phyloP scores from a whole-genome alignment of 2,113 vertebrate genomes.

The Columba janthina region DNA sequence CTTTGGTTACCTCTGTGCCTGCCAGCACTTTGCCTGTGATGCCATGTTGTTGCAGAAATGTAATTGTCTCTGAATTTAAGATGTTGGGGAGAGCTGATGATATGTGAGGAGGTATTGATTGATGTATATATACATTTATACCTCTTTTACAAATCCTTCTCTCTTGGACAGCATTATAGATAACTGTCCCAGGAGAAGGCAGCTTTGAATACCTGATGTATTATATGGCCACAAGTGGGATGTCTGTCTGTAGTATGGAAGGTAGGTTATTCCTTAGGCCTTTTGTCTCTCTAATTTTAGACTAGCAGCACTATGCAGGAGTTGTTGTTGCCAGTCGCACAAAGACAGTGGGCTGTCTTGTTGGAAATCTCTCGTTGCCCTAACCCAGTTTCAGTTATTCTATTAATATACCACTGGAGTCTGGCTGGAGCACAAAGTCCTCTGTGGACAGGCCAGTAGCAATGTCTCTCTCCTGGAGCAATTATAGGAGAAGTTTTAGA shows the following conservation, averaged over 20 bases:
- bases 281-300: slow-evolving; percentile 49
- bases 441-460: slow-evolving; percentile 44
- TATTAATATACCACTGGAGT: slow-evolving; percentile 37
- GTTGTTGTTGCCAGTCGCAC: slow-evolving; percentile 1
- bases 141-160: neutral
- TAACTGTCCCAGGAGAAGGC: slow-evolving; percentile 12
- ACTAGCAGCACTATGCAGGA: neutral
- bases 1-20: neutral
- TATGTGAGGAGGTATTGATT: neutral
- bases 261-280: slow-evolving; percentile 8
- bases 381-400: slow-evolving; percentile 57
- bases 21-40: neutral
- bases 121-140: slow-evolving; percentile 6
- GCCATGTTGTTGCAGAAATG: neutral
- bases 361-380: slow-evolving; percentile 29
- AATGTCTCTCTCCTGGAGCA: slow-evolving; percentile 14
- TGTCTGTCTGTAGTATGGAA: neutral
- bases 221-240: neutral
- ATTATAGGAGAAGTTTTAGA: slow-evolving; percentile 9
- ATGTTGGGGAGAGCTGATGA: neutral
- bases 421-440: slow-evolving; percentile 33
- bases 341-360: neutral
- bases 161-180: neutral
- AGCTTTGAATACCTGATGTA: neutral
- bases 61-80: neutral